These are phyloP conservation scores for Neodiprion pinetum DNA, from an alignment of 1,140 invertebrate genomes.

Conservation along the genomic window DNA sequence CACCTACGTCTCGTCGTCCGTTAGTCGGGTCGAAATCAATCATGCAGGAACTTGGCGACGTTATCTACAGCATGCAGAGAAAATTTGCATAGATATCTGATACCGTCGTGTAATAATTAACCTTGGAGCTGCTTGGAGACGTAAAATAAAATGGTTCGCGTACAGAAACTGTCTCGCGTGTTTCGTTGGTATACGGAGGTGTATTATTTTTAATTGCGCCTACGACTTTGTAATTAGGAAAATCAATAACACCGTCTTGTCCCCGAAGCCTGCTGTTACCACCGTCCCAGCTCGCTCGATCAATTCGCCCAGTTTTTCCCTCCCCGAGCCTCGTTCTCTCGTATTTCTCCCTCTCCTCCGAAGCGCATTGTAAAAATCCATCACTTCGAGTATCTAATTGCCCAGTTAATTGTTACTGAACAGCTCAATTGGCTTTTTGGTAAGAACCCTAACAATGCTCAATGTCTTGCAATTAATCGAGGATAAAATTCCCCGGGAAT, in stretches of 20 bases:
- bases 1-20: too few relatives aligned
- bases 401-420: slow-evolving; percentile 34
- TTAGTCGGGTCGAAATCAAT: too few relatives aligned
- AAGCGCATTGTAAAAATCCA: neutral
- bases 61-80: too few relatives aligned
- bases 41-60: too few relatives aligned
- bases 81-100: too few relatives aligned
- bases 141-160: too few relatives aligned
- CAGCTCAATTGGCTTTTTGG: slow-evolving; percentile 25
- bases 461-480: slow-evolving; percentile 3
- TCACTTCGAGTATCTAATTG: slow-evolving; percentile 18
- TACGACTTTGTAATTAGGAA: neutral
- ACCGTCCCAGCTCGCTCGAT: too few relatives aligned
- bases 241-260: neutral
- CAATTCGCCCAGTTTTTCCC: too few relatives aligned
- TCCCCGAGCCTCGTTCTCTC: neutral
- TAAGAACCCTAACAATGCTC: slow-evolving; percentile 15
- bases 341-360: neutral
- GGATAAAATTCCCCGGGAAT: slow-evolving; percentile 9
- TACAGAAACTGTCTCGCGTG: neutral
- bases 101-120: too few relatives aligned
- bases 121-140: too few relatives aligned
- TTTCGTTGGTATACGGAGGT: neutral
- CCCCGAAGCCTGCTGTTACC: too few relatives aligned
- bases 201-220: neutral